Percentiles rank a stretch among this genome's conserved stretches.
These are phyloP conservation scores for Epizoanthus rinbou DNA, from an alignment of 92 coral and sea anemone species.

Conservation along the genomic window DNA sequence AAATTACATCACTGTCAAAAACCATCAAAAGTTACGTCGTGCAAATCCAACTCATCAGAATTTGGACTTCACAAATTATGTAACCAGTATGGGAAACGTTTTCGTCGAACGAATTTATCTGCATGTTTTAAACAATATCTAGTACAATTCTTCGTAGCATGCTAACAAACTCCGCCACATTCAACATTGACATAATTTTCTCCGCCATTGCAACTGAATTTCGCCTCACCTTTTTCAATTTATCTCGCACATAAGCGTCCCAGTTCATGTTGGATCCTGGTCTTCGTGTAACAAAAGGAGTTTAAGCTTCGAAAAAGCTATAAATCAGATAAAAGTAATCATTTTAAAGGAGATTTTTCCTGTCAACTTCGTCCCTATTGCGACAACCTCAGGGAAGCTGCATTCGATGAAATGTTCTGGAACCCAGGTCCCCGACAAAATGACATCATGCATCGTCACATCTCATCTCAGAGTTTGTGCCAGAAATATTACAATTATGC, in stretches of 20 bases:
- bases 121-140: not conserved
- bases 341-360: not conserved
- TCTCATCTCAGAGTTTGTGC: too few species aligned
- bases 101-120: not conserved
- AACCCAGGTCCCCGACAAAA: conserved; percentile 20
- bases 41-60: not conserved
- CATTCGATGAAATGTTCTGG: conserved; percentile 13
- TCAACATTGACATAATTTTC: not conserved
- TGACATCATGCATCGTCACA: conserved; percentile 20
- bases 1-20: not conserved
- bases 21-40: not conserved
- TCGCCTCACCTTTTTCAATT: conserved; percentile 55
- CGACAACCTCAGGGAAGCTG: not conserved
- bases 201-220: conserved; percentile 7
- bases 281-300: not conserved
- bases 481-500: too few species aligned
- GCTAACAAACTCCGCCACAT: not conserved
- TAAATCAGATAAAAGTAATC: conserved; percentile 19
- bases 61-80: not conserved
- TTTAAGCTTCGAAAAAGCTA: not conserved
- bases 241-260: conserved; percentile 57
- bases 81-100: too few species aligned
- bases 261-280: conserved; percentile 48
- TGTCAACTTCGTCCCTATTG: not conserved
- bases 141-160: not conserved